phyloP scores from a whole-genome alignment of 2,113 vertebrate genomes.

The Larimichthys crocea region DNA sequence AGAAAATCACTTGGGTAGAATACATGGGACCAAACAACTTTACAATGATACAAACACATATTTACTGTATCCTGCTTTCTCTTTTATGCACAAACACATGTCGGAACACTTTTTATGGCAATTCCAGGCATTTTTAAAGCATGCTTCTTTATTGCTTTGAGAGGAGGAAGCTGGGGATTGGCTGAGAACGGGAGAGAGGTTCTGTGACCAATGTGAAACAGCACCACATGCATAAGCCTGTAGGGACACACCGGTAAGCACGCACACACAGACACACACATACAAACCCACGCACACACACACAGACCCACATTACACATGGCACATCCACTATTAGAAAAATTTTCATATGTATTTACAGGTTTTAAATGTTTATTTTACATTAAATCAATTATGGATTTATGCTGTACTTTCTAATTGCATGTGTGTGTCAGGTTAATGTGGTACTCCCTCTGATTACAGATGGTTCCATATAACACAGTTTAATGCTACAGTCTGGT shows the following conservation, averaged over 20 bases:
- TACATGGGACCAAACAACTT: not conserved
- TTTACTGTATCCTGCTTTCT: constrained; percentile 3
- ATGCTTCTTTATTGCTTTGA: constrained; percentile 72
- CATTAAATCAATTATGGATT: not conserved
- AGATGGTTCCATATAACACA: constrained; percentile 35
- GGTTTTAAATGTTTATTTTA: not conserved
- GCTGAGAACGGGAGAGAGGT: constrained; percentile 57
- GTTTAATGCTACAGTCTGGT: constrained; percentile 13
- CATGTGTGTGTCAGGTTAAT: constrained; percentile 27
- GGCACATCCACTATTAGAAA: not conserved
- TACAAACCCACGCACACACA: constrained; percentile 6
- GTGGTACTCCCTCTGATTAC: constrained; percentile 31
- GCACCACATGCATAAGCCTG: constrained; percentile 44
- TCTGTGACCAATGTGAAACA: constrained; percentile 84
- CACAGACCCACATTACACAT: constrained; percentile 1
- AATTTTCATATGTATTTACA: not conserved
- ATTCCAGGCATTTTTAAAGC: constrained; percentile 77
- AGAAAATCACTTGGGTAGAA: constrained; percentile 1
- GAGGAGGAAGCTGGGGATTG: constrained; percentile 76
- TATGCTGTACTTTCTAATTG: not conserved
- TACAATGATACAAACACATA: not conserved
- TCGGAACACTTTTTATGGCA: constrained; percentile 59
- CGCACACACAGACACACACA: constrained; percentile 18
- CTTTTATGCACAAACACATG: constrained; percentile 27
- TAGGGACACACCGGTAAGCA: constrained; percentile 16